These are phyloP conservation scores for Drosophila sp. DNA, from an alignment of 1,140 invertebrate genomes.

Conservation along the genomic window DNA sequence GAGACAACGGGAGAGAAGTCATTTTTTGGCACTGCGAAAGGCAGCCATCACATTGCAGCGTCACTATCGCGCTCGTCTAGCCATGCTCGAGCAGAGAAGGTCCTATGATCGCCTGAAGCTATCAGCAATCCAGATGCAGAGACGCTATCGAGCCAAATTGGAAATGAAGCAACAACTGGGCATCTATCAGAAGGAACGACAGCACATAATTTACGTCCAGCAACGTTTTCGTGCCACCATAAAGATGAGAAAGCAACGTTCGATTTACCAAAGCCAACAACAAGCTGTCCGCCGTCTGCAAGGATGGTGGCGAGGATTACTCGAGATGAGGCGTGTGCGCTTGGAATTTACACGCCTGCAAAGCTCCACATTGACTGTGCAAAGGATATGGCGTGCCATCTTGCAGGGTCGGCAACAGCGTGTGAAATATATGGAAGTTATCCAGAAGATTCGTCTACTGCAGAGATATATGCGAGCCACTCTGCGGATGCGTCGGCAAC, in stretches of 20 bases:
- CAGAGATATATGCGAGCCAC: constrained; percentile 80
- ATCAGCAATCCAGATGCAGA: constrained; percentile 42
- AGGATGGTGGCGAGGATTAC: constrained; percentile 63
- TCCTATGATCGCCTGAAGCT: constrained; percentile 25
- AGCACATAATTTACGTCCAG: constrained; percentile 41
- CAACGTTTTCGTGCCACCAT: constrained; percentile 39
- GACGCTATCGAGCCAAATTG: constrained; percentile 42
- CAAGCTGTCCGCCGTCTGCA: constrained; percentile 58
- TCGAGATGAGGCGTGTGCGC: constrained; percentile 55
- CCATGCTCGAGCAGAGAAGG: constrained; percentile 38
- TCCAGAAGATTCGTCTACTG: constrained; percentile 63
- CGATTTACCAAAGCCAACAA: constrained; percentile 35
- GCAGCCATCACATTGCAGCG: constrained; percentile 49
- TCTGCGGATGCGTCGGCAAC: constrained; percentile 49
- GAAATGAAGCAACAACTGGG: constrained; percentile 45
- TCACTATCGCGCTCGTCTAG: constrained; percentile 35
- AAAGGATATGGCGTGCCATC: constrained; percentile 64
- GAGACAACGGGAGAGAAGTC: constrained; percentile 45
- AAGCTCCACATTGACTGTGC: constrained; percentile 63
- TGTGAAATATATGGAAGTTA: constrained; percentile 64
- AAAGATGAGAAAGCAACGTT: constrained; percentile 47
- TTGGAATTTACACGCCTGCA: constrained; percentile 56
- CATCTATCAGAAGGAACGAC: constrained; percentile 35
- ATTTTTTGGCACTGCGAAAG: constrained; percentile 37
- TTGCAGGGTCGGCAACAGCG: constrained; percentile 55